phyloP scores from a whole-genome alignment of 2,113 vertebrate species.

The Pluvianellus socialis region DNA sequence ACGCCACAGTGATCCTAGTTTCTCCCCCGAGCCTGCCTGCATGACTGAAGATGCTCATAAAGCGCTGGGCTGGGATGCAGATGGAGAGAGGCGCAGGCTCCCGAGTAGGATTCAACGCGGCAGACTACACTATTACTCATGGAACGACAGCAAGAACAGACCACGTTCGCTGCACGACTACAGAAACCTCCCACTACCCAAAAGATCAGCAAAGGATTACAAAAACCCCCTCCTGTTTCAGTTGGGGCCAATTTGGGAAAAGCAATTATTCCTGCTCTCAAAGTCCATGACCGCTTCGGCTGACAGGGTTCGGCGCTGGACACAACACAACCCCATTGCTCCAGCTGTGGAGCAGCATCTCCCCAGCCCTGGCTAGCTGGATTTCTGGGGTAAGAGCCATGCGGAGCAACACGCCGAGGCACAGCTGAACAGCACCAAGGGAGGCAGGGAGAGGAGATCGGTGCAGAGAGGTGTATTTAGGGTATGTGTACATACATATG shows the following conservation, averaged over 20 bases:
- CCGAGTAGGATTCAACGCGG: background rate
- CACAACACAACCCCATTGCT: background rate
- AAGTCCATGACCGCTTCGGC: rapidly evolving
- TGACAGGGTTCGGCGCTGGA: background rate
- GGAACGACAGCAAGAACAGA: background rate
- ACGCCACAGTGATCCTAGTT: background rate
- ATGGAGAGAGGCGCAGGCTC: background rate
- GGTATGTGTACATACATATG: background rate
- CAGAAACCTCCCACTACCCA: background rate
- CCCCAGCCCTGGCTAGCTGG: rapidly evolving
- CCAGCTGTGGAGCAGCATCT: background rate
- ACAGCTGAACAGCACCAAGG: background rate
- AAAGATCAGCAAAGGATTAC: background rate
- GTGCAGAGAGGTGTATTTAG: background rate
- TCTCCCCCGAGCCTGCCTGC: background rate
- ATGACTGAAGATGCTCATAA: background rate
- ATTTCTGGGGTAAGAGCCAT: background rate
- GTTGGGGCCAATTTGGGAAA: background rate
- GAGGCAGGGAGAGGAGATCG: background rate
- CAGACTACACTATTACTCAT: background rate
- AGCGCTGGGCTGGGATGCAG: background rate
- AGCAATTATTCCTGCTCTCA: background rate
- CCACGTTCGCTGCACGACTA: background rate
- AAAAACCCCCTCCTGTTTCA: background rate
- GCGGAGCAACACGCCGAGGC: rapidly evolving